Evolutionary conservation across 1,140 invertebrate species (phyloP).

Genomic region (Pissodes strobi): DNA sequence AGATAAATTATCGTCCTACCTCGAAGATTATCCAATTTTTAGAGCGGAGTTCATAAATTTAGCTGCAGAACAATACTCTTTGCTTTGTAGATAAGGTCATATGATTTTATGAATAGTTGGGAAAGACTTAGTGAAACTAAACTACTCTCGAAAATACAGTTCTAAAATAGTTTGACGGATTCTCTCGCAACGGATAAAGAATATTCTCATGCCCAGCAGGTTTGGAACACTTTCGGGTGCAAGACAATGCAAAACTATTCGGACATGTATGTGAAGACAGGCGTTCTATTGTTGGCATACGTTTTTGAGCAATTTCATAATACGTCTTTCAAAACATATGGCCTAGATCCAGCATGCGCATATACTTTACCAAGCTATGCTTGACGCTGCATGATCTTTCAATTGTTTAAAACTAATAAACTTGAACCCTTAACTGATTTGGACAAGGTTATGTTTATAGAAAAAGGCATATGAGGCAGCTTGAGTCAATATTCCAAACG

Average conservation of each 20-base stretch:
- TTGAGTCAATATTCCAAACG: conserved; percentile 48
- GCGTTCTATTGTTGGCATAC: conserved; percentile 55
- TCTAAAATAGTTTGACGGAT: conserved; percentile 52
- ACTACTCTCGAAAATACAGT: conserved; percentile 46
- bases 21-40: neutral
- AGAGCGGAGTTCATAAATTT: neutral
- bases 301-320: conserved; percentile 56
- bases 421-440: conserved; percentile 51
- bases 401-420: conserved; percentile 49
- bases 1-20: conserved; percentile 26
- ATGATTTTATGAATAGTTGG: conserved; percentile 46
- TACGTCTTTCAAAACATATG: conserved; percentile 46
- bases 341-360: conserved; percentile 52
- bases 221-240: conserved; percentile 56
- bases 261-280: conserved; percentile 56
- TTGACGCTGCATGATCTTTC: conserved; percentile 44
- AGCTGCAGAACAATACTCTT: conserved; percentile 39
- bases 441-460: conserved; percentile 52
- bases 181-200: conserved; percentile 47
- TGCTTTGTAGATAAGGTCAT: conserved; percentile 51
- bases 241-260: conserved; percentile 54
- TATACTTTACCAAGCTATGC: conserved; percentile 50
- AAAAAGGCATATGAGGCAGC: conserved; percentile 53
- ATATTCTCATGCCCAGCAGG: conserved; percentile 49
- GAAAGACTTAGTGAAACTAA: conserved; percentile 33